Conservation (phyloP, 2,888 invertebrate genomes). For the Imbricaverruca yamaguchii region DNA sequence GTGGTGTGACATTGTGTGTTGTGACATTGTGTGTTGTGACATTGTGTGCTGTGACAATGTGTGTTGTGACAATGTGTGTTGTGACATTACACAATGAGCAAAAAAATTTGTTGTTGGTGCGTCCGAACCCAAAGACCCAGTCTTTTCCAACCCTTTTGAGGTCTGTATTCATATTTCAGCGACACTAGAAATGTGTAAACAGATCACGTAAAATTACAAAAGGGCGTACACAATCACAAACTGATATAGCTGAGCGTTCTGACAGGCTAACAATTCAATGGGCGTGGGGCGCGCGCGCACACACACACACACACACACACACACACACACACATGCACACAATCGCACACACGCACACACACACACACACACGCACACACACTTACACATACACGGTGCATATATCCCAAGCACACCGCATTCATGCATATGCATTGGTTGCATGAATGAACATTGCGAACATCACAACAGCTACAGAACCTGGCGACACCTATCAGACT, state of each 20-base stretch:
- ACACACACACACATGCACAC: slow-evolving; percentile 13
- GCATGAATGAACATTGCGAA: slow-evolving; percentile 1
- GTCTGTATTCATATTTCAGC: slow-evolving; percentile 11
- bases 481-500: not conserved
- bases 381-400: not conserved
- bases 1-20: too few species aligned
- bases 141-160: not conserved
- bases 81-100: too few species aligned
- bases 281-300: not conserved
- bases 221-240: not conserved
- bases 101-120: too few species aligned
- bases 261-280: not conserved
- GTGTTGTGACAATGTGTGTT: too few species aligned
- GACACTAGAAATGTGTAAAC: slow-evolving; percentile 19
- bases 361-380: slow-evolving; percentile 9
- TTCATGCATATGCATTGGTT: slow-evolving; percentile 7
- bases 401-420: too few species aligned
- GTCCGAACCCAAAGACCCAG: too few species aligned
- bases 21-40: too few species aligned
- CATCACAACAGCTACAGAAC: not conserved
- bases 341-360: slow-evolving; percentile 6
- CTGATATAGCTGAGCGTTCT: not conserved
- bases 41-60: too few species aligned
- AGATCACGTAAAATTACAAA: slow-evolving; percentile 22
- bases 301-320: slow-evolving; percentile 12